Evolutionary conservation across 2,888 invertebrate species (phyloP), one percentile per base, ranked within the genome.

Genomic region (Mechanitis messenoides): DNA sequence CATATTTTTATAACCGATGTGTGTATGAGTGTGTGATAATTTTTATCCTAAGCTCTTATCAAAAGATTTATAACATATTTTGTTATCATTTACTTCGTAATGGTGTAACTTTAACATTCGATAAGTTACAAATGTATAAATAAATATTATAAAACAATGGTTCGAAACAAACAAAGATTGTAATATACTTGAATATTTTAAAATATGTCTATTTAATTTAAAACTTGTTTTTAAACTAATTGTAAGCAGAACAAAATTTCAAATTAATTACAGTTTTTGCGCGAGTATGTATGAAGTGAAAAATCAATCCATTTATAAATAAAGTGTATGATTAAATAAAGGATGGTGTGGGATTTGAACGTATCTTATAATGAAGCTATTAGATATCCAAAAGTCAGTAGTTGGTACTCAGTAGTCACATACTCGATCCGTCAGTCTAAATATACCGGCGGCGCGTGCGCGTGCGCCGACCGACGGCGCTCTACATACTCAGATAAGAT

Each of bases 361-460:
- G 58, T 63, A 64, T 62, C 63, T 66, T 58, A 58, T 66, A 62
- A 58, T 45, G 60, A 57, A 64, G 62, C 61, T 45, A 46, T 56
- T 31, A 50, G n/a, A 7, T 31, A 50, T 31, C 31, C 50, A 28
- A 6, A n/a, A 50, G 50, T 50, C 50, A 31, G 50, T 31, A 50
- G 31, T 50, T 55, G n/a, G 42, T 59, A 33, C 35, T 57, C 45
- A 56, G 20, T 54, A 59, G 53, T 61, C 59, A 57, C 46, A 79
- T 81, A 83, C 76, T 80, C 78, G 76, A 77, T 75, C 79, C 78
- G 80, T 82, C 87, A 87, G 85, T 89, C 89, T 88, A 89, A 87
- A 87, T 87, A 85, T 87, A 89, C 82, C 82, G 83, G 81, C 79
- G 80, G 76, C 75, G 85, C 85, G 87, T 83, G 79, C 84, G 85